These are phyloP conservation scores for Sarotherodon lohbergeri DNA, from an alignment of 2,113 vertebrate genomes.

Conservation along the genomic window DNA sequence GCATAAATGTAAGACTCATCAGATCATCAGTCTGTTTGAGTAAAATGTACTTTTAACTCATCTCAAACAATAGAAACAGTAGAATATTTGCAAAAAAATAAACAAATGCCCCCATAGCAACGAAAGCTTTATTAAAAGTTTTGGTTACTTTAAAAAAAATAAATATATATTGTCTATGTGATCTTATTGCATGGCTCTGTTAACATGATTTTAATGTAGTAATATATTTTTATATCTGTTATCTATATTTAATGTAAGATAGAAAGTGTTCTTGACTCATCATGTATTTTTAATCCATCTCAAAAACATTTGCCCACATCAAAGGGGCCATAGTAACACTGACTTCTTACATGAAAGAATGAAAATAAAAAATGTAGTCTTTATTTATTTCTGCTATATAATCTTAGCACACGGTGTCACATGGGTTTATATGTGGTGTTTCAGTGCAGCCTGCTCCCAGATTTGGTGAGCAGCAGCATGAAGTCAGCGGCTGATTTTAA, in stretches of 20 bases:
- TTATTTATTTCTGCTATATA: neutral
- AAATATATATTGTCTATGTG: neutral
- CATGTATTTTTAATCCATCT: neutral
- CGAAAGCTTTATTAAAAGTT: neutral
- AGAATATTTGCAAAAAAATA: neutral
- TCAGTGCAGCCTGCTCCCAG: neutral
- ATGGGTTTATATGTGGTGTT: neutral
- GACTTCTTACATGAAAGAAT: neutral
- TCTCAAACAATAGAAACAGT: neutral
- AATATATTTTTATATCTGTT: neutral
- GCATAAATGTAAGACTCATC: neutral
- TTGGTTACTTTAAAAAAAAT: neutral
- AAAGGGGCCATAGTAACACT: neutral
- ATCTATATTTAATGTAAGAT: neutral
- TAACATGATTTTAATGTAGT: neutral
- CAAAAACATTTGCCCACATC: neutral
- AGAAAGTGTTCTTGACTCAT: neutral
- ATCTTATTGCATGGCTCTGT: neutral
- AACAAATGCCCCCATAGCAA: neutral
- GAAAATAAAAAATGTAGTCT: neutral
- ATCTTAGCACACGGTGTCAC: neutral
- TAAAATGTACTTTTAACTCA: neutral
- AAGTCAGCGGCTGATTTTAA: neutral
- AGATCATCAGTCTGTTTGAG: neutral
- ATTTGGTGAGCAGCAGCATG: neutral